These are phyloP conservation scores for Eucriotettix oculatus DNA, from an alignment of 2,888 invertebrate species.

Conservation along the genomic window DNA sequence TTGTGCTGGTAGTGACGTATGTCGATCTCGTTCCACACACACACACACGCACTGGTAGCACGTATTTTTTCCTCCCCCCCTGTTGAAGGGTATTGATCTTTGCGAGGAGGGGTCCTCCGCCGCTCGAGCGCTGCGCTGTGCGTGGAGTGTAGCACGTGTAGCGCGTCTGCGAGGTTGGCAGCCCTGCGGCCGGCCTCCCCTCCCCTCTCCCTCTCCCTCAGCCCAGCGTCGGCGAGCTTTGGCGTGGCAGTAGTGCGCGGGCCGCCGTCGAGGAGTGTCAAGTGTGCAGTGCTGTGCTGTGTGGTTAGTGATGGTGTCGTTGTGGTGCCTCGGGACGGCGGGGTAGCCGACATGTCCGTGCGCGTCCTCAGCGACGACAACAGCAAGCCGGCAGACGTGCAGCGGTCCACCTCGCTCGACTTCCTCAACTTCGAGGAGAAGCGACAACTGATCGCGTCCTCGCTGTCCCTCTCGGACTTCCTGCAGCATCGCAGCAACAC, in stretches of 20 bases:
- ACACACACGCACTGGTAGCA: too few relatives aligned
- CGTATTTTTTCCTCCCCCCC: too few relatives aligned
- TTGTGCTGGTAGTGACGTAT: too few relatives aligned
- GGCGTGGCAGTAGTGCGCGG: not conserved
- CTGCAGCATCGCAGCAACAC: conserved; percentile 36
- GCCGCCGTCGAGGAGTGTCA: not conserved
- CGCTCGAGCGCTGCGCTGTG: too few relatives aligned
- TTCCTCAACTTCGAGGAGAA: conserved; percentile 85
- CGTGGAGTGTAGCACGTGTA: not conserved
- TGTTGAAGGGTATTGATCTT: too few relatives aligned
- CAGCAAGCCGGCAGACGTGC: not conserved
- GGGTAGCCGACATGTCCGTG: not conserved
- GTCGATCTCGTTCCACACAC: too few relatives aligned
- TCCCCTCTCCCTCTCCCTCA: conserved; percentile 20
- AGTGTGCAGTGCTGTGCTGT: not conserved
- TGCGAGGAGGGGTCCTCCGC: too few relatives aligned
- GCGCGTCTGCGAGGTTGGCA: not conserved
- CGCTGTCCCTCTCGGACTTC: conserved; percentile 72
- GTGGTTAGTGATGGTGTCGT: not conserved
- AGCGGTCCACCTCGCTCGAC: conserved; percentile 33
- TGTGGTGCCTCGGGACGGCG: not conserved
- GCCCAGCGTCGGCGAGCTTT: conserved; percentile 21
- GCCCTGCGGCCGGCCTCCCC: not conserved
- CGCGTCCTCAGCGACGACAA: not conserved
- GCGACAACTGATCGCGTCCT: conserved; percentile 74